Base-by-base conservation (phyloP, 2,113 vertebrate species). In the Marmota flaviventris region DNA sequence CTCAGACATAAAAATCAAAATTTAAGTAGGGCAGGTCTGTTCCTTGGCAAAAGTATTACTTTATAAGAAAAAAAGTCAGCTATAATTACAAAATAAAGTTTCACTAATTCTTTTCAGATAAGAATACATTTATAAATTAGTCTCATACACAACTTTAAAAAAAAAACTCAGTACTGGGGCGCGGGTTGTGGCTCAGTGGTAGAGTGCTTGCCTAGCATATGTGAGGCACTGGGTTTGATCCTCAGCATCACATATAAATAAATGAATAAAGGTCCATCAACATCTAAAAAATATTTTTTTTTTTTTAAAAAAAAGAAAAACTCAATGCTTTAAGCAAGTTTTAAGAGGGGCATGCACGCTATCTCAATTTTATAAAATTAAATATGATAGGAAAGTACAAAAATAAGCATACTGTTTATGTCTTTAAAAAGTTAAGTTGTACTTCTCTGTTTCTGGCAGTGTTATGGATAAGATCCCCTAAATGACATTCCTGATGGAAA, bases 361-460 rank as follows among this genome's bases (percentile, higher is more conserved):
- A 87, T 58, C 96, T 76, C 77, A 37, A 88, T 85, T 84, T 96
- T 45, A 56, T 87, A 95, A 78, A 75, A 22, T 65, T 48, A 89
- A 5, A 9, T 42, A 39, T 73, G 51, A 76, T 18, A 86, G 42
- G 14, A 73, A 89, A 72, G 18, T 76, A 94, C 18, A 67, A 76
- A 95, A 51, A 34, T 42, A 88, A 93, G 8, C 10, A 79, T 48
- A 73, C 10, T 87, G 48, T 29, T 51, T 83, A n/a, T 73, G 12
- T 83, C 61, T 72, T 89, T 81, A 78, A 48, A 72, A 93, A 85
- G 69, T 51, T 51, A 45, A 85, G 53, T 5, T 93, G 32, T 51
- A 75, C 29, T 88, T 96, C 10, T 96, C 22, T 94, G 8, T 91
- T 79, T 75, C 76, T 69, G 34, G 70, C 22, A 61, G 13, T 65